Conservation (phyloP, 1,140 invertebrate species). For the Wasmannia auropunctata region DNA sequence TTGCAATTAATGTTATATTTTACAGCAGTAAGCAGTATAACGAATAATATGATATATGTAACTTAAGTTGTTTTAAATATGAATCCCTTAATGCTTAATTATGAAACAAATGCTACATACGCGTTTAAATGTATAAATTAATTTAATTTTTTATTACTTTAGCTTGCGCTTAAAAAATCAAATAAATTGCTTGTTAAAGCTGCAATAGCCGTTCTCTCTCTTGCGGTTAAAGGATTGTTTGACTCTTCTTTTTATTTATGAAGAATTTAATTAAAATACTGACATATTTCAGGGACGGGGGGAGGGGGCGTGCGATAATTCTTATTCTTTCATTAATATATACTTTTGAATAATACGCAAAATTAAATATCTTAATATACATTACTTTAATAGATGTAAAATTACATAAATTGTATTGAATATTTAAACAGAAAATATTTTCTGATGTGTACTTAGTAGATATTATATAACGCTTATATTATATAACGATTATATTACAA, state of each 20-base stretch:
- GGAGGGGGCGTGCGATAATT: neutral
- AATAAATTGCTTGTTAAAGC: neutral
- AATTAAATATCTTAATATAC: too few relatives aligned
- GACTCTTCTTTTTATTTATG: neutral
- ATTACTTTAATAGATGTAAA: neutral
- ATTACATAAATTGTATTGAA: neutral
- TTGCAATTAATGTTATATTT: neutral
- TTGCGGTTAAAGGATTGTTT: neutral
- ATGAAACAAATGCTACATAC: neutral
- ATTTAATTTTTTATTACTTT: neutral
- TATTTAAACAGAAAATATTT: neutral
- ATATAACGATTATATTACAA: neutral
- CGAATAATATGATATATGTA: neutral
- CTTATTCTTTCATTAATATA: neutral
- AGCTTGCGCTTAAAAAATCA: neutral
- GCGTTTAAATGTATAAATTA: neutral
- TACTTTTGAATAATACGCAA: neutral
- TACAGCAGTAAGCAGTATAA: neutral
- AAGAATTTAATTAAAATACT: neutral
- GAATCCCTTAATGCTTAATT: constrained; percentile 9
- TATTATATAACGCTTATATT: neutral
- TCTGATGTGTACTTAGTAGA: neutral
- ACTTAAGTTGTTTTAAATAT: neutral
- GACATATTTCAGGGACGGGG: neutral
- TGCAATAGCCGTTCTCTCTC: neutral